Evolutionary conservation across 2,888 invertebrate genomes (phyloP), one percentile per base, ranked within the genome.

Genomic region (Lithosia quadra): DNA sequence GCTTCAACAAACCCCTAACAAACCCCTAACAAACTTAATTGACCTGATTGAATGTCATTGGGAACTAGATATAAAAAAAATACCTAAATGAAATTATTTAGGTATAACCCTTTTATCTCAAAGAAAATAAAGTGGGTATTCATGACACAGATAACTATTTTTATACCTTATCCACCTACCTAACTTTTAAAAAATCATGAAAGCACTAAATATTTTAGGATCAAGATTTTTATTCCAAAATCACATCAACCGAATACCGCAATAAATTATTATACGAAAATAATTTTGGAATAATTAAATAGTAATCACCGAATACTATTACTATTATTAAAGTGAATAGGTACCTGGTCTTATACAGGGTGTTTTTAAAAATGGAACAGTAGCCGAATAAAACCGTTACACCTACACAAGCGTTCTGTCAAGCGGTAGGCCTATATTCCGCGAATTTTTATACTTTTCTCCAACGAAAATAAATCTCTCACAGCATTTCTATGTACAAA

Each of bases 401-500:
- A 61, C 18, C 18, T 49, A 60, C 43, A 13, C 24, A 49, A 43
- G 65, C 63, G 24, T 34, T 22, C 15, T 60, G 33, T 34, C 43
- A 57, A 22, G 43, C 28, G 43, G 67, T 80, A 81, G 80, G 80
- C 80, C 80, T 81, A 81, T 71, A 80, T 80, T 68, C 61, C 24
- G n/a, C 49, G n/a, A 39, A 57, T 28, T 49, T 43, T 21, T 34
- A 33, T 18, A 24, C 34, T 13, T 49, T 58, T 58, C 55, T 11
- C 11, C n/a, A 22, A 18, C 34, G 15, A 34, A 62, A 68, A 18
- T 63, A 72, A 33, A n/a, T 68, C 69, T 76, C 73, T 81, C 76
- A 83, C 86, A 87, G 84, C 86, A 83, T 83, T 81, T 81, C 74
- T 68, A 70, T 57, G 33, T 59, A 72, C 39, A 69, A 71, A 74